Base-by-base conservation (phyloP, 2,113 vertebrate species). In the Chloropsis cyanopogon region DNA sequence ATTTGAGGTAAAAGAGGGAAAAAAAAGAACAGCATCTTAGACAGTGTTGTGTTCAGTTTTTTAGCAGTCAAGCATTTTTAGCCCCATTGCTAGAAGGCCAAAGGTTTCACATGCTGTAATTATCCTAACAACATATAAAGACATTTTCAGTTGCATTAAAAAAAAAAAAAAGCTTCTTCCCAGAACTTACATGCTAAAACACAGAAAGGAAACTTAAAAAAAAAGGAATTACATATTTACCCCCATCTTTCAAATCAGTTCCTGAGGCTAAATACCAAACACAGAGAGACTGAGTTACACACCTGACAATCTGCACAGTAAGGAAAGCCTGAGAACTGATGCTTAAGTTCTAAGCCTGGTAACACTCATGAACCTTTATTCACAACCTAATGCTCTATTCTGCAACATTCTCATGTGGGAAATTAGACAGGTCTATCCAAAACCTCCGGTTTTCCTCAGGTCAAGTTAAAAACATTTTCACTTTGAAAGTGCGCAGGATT, bases 151-250 rank as follows among this genome's bases (percentile, higher is more conserved):
- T 9, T 39, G 28, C 53, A 85, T 42, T 13, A 35, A 57, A 46
- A 54, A 47, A 47, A 50, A 64, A n/a, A 52, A 69, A 50, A 24
- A 31, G 8, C 13, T 83, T 69, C 18, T 77, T 72, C n/a, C 35
- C 29, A 73, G 57, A 87, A 77, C 22, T 61, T 57, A 44, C 2
- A 60, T 16, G 23, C 9, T 54, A 83, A 52, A 86, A 39, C 7
- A 72, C 28, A 69, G 50, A 33, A 69, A 41, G 6, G 7, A 59
- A 6, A 41, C 37, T 10, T 15, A 18, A 41, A 53, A 7, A 46
- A 14, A 26, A 26, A 47, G 4, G 24, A 79, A 70, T 0, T 0
- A 37, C 2, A 10, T 29, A 12, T 85, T 57, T 61, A 49, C 8
- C 7, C 23, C 3, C 21, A 41, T 24, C 31, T 87, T 89, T 33